A percentile compares a stretch with the other conserved stretches of the same genome.
Evolutionary conservation across 2,113 vertebrate species (phyloP).

Genomic region (Zingel zingel): DNA sequence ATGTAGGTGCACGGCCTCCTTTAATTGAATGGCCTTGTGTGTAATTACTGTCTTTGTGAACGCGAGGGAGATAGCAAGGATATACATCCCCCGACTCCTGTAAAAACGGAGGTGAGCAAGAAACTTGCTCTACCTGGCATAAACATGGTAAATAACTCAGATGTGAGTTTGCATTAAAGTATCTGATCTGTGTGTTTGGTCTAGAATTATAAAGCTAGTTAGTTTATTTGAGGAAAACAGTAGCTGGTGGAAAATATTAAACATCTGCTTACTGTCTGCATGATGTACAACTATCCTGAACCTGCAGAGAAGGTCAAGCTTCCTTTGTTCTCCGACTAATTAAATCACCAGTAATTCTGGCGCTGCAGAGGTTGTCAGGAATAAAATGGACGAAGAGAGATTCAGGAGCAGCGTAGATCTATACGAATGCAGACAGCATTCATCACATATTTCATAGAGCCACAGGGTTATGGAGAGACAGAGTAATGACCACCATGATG

Average conservation of each 20-base stretch:
- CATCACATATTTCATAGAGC: slow-evolving; percentile 32
- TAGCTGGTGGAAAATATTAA: slow-evolving; percentile 4
- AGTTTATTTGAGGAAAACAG: background rate
- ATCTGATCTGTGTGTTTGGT: background rate
- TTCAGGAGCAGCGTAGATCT: slow-evolving; percentile 34
- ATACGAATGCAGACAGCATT: slow-evolving; percentile 36
- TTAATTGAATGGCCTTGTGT: slow-evolving; percentile 76
- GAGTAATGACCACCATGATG: slow-evolving; percentile 28
- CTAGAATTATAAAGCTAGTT: background rate
- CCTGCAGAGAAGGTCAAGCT: slow-evolving; percentile 59
- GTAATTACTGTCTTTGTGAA: slow-evolving; percentile 79
- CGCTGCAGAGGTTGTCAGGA: slow-evolving; percentile 50
- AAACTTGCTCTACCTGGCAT: background rate
- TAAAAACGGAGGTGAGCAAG: slow-evolving; percentile 19
- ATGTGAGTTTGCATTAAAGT: background rate
- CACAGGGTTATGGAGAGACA: background rate
- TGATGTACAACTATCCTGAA: slow-evolving; percentile 35
- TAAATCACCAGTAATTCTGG: slow-evolving; percentile 72
- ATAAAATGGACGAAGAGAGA: slow-evolving; percentile 49
- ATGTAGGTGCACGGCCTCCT: slow-evolving; percentile 67
- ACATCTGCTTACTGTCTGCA: slow-evolving; percentile 15
- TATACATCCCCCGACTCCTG: background rate
- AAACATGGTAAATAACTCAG: background rate
- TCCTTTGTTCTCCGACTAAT: slow-evolving; percentile 77
- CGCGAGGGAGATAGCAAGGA: slow-evolving; percentile 35